phyloP scores from a whole-genome alignment of 2,797 vertebrate species.

The Darevskia nairensis region DNA sequence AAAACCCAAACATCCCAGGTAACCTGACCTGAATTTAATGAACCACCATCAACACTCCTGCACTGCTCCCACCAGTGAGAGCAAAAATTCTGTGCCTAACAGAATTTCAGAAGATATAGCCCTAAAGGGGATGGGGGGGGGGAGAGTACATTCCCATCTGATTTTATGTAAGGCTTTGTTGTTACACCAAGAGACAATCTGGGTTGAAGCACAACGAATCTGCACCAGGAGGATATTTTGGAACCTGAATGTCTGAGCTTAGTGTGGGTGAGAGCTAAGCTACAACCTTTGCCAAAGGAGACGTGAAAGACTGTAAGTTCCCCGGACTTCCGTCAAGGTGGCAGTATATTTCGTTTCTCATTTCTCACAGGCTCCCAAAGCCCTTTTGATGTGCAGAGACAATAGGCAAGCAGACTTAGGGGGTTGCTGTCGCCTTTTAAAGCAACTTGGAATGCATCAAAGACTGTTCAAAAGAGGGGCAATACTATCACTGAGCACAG shows the following conservation, averaged over 20 bases:
- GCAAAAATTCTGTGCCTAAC: slow-evolving; percentile 32
- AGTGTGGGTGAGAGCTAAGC: slow-evolving; percentile 56
- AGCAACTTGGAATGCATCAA: neutral
- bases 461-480: neutral
- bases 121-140: accelerated
- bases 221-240: neutral
- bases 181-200: slow-evolving; percentile 39
- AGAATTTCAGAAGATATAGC: slow-evolving; percentile 9
- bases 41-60: slow-evolving; percentile 21
- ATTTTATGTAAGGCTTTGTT: slow-evolving; percentile 4
- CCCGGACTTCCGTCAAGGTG: slow-evolving; percentile 29
- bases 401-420: neutral
- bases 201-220: neutral
- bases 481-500: neutral
- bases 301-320: slow-evolving; percentile 31
- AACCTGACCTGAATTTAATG: slow-evolving; percentile 67
- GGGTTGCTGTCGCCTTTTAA: neutral
- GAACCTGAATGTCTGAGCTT: slow-evolving; percentile 45
- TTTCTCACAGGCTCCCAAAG: neutral
- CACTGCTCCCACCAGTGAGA: slow-evolving; percentile 22
- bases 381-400: neutral
- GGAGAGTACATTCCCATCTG: neutral
- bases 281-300: slow-evolving; percentile 27
- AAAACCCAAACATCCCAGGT: slow-evolving; percentile 68
- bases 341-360: neutral